phyloP scores from a whole-genome alignment of 2,113 vertebrate species.

The Glareola pratincola region DNA sequence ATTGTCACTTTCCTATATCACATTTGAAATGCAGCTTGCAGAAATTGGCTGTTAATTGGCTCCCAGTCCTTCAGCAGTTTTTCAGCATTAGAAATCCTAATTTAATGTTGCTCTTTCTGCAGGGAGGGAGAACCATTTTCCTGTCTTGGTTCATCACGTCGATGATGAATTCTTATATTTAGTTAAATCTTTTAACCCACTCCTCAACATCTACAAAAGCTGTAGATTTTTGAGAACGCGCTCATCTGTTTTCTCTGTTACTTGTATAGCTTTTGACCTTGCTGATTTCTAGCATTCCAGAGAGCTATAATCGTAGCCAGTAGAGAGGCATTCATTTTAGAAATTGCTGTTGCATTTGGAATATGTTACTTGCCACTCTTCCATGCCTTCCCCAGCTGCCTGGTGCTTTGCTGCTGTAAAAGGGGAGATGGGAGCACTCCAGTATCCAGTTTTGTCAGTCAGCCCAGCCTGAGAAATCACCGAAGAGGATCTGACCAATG shows the following conservation, averaged over 20 bases:
- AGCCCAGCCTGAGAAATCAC: neutral
- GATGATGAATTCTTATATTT: neutral
- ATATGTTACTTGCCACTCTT: neutral
- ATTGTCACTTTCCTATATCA: slow-evolving; percentile 11
- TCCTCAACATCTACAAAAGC: neutral
- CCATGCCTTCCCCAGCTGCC: neutral
- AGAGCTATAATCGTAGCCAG: slow-evolving; percentile 40
- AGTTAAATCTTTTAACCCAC: neutral
- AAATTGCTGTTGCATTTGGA: slow-evolving; percentile 44
- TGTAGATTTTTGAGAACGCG: neutral
- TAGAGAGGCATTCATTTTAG: slow-evolving; percentile 43
- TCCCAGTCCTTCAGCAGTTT: slow-evolving; percentile 2
- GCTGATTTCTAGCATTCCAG: neutral
- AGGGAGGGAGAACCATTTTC: neutral
- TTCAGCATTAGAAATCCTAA: slow-evolving; percentile 4
- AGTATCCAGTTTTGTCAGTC: neutral
- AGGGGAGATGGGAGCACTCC: neutral
- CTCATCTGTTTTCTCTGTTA: slow-evolving; percentile 31
- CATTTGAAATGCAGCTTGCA: slow-evolving; percentile 14
- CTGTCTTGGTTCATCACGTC: neutral
- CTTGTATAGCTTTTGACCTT: slow-evolving; percentile 40
- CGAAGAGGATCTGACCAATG: neutral
- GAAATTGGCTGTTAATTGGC: slow-evolving; percentile 39
- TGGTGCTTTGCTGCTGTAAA: neutral
- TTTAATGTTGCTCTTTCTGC: slow-evolving; percentile 27